Percentiles rank a stretch among this genome's conserved stretches.
These are phyloP conservation scores for Steinernema scapterisci DNA, from an alignment of 2,888 invertebrate genomes.

Conservation along the genomic window DNA sequence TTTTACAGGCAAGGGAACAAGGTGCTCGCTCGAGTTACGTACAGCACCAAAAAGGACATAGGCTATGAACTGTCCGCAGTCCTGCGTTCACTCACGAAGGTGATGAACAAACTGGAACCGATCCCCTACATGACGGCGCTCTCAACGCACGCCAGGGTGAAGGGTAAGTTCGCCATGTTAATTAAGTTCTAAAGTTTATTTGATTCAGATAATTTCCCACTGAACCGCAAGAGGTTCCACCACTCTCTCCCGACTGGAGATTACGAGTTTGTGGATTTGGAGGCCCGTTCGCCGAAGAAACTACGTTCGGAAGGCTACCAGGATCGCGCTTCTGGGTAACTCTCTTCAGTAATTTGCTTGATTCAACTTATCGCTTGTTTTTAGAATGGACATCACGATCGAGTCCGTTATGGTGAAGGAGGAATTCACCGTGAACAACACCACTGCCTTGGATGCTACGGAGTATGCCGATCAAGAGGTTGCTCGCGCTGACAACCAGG, in stretches of 20 bases:
- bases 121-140: neutral
- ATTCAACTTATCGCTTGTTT: neutral
- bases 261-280: neutral
- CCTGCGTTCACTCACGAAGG: neutral
- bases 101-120: neutral
- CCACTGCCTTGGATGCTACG: neutral
- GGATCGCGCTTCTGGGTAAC: neutral
- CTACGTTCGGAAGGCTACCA: neutral
- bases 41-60: neutral
- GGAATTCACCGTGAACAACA: neutral
- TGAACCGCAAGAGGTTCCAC: constrained; percentile 13
- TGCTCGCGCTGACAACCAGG: neutral
- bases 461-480: neutral
- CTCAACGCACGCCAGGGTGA: neutral
- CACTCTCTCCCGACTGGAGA: neutral
- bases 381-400: neutral
- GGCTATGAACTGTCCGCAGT: neutral
- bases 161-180: neutral
- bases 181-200: neutral
- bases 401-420: constrained; percentile 18
- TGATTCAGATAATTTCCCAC: neutral
- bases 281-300: neutral
- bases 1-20: neutral
- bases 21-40: neutral
- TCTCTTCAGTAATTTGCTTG: neutral